These are phyloP conservation scores for Chaenogobius annularis DNA, from an alignment of 2,113 vertebrate genomes.

Conservation along the genomic window DNA sequence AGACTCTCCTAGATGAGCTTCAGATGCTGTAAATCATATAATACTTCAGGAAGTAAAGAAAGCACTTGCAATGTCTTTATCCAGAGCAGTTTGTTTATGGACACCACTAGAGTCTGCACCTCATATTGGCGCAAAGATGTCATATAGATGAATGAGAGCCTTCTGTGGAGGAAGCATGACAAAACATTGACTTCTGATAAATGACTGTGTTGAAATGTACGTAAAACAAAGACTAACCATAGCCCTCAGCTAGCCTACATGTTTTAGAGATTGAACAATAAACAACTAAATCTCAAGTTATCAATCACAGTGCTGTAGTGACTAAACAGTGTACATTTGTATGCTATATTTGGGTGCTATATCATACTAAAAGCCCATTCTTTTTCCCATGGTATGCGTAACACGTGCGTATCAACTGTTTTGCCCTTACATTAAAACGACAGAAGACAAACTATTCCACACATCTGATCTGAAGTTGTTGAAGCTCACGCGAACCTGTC, in stretches of 20 bases:
- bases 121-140: conserved; percentile 24
- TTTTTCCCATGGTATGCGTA: too few relatives aligned
- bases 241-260: neutral
- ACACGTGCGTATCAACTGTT: neutral
- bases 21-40: conserved; percentile 9
- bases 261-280: neutral
- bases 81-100: conserved; percentile 51
- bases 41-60: conserved; percentile 58
- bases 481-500: conserved; percentile 40
- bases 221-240: conserved; percentile 29
- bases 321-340: neutral
- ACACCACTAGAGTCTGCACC: neutral
- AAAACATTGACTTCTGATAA: conserved; percentile 44
- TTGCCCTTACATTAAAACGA: neutral
- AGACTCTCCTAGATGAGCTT: conserved; percentile 49
- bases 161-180: conserved; percentile 49
- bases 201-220: conserved; percentile 42
- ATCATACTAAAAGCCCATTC: neutral
- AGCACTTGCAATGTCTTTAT: conserved; percentile 44
- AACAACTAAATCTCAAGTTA: conserved; percentile 1
- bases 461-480: neutral
- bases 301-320: neutral
- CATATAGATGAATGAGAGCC: conserved; percentile 58
- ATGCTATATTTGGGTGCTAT: neutral
- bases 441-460: neutral